These are phyloP conservation scores for Xanthorhoe spadicearia DNA, from an alignment of 2,888 invertebrate species.

Conservation along the genomic window DNA sequence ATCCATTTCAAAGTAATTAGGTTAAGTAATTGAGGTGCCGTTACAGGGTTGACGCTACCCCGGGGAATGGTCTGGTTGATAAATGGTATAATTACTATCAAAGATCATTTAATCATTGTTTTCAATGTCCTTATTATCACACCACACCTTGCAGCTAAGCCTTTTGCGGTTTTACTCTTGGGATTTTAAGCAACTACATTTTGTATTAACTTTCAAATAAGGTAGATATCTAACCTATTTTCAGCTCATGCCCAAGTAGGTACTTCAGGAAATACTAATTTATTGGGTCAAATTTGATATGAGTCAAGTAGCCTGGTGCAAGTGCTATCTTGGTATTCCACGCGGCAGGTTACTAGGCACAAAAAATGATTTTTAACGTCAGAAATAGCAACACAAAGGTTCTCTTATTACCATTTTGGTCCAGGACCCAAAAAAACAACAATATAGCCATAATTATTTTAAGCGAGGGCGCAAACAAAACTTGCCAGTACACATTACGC, in stretches of 20 bases:
- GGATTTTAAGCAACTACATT: too few relatives aligned
- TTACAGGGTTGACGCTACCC: constrained; percentile 5
- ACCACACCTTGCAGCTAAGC: background rate
- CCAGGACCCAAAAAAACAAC: constrained; percentile 58
- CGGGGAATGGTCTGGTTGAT: background rate
- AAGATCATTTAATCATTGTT: background rate
- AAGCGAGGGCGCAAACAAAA: constrained; percentile 67
- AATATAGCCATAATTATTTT: constrained; percentile 77
- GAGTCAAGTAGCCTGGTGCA: too few relatives aligned
- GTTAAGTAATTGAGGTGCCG: constrained; percentile 15
- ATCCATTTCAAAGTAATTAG: constrained; percentile 13
- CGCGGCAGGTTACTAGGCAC: too few relatives aligned
- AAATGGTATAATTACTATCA: background rate
- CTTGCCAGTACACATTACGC: constrained; percentile 67
- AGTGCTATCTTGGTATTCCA: too few relatives aligned
- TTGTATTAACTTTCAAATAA: too few relatives aligned
- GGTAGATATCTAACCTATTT: too few relatives aligned
- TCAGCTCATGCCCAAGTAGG: too few relatives aligned
- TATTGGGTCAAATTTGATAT: too few relatives aligned
- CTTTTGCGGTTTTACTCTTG: too few relatives aligned
- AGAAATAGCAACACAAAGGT: background rate
- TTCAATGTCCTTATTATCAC: background rate
- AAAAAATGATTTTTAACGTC: background rate
- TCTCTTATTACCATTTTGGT: background rate
- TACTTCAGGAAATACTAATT: too few relatives aligned